Evolutionary conservation across 2,113 vertebrate species (phyloP).

Genomic region (Nematolebias whitei): DNA sequence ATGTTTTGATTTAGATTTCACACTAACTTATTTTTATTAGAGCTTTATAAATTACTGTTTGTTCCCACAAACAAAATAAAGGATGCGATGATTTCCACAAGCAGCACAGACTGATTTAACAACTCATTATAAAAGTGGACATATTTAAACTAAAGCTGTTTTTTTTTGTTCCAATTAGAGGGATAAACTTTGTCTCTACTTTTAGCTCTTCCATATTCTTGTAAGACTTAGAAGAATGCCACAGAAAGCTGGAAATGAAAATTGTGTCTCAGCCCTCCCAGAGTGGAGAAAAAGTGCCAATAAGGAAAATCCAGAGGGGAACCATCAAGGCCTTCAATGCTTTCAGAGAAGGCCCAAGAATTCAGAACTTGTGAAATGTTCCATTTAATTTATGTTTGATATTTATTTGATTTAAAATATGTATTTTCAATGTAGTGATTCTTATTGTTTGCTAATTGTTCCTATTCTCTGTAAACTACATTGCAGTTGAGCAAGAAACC

Average conservation of each 20-base stretch:
- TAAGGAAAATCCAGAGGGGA: no score
- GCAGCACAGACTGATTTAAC: constrained; percentile 50
- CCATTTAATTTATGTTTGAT: no score
- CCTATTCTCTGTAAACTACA: no score
- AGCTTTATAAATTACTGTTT: constrained; percentile 2
- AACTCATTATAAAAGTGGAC: constrained; percentile 41
- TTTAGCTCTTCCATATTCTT: constrained; percentile 47
- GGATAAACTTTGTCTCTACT: constrained; percentile 30
- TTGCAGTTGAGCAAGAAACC: no score
- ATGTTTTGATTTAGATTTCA: background rate
- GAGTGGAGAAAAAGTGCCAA: constrained; percentile 25
- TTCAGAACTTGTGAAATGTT: no score
- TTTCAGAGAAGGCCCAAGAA: no score
- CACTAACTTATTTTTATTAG: background rate
- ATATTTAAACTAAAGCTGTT: constrained; percentile 42
- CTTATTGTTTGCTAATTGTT: no score
- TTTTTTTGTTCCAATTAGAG: constrained; percentile 33
- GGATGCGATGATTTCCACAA: constrained; percentile 12
- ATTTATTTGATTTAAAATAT: no score
- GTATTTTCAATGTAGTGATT: no score
- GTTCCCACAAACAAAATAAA: constrained; percentile 14
- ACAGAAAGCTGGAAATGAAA: constrained; percentile 26
- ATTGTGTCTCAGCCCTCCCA: constrained; percentile 28
- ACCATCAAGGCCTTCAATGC: no score
- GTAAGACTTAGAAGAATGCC: constrained; percentile 26